These are phyloP conservation scores for Nilaparvata lugens DNA, from an alignment of 1,140 invertebrate genomes.

Conservation along the genomic window DNA sequence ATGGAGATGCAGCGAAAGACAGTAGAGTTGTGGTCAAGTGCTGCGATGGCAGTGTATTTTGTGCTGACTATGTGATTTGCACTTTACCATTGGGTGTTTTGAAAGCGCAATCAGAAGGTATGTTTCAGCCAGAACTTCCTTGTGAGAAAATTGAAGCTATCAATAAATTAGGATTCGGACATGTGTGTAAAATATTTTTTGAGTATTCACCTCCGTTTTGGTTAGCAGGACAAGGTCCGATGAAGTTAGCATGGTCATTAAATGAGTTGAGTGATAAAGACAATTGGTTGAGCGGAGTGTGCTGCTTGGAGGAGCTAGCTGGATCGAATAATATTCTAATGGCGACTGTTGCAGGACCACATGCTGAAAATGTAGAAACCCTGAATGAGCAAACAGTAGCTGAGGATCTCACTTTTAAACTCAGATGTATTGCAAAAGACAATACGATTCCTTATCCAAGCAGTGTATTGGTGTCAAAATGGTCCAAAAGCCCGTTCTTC, in stretches of 20 bases:
- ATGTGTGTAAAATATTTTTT: slow-evolving; percentile 72
- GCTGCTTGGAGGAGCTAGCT: slow-evolving; percentile 51
- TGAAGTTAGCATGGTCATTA: slow-evolving; percentile 51
- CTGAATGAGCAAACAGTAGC: slow-evolving; percentile 61
- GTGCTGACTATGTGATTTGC: slow-evolving; percentile 54
- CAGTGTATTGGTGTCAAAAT: slow-evolving; percentile 53
- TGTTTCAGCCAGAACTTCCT: slow-evolving; percentile 51
- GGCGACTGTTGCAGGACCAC: slow-evolving; percentile 58
- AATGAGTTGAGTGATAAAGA: slow-evolving; percentile 46
- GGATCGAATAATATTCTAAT: slow-evolving; percentile 54
- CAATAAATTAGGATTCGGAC: slow-evolving; percentile 48
- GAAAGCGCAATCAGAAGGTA: slow-evolving; percentile 40
- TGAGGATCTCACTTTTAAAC: slow-evolving; percentile 51
- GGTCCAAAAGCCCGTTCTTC: slow-evolving; percentile 62
- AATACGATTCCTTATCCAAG: slow-evolving; percentile 54
- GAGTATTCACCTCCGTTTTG: slow-evolving; percentile 70
- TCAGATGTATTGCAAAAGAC: slow-evolving; percentile 59
- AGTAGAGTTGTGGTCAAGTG: slow-evolving; percentile 30
- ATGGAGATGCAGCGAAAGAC: slow-evolving; percentile 41
- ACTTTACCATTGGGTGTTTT: slow-evolving; percentile 57
- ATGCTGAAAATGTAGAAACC: slow-evolving; percentile 66
- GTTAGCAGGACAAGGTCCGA: slow-evolving; percentile 45
- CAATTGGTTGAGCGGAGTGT: slow-evolving; percentile 60
- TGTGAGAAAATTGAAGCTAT: slow-evolving; percentile 47
- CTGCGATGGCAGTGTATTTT: slow-evolving; percentile 44